Conservation (phyloP, 2,888 invertebrate species). For the Allacma fusca region DNA sequence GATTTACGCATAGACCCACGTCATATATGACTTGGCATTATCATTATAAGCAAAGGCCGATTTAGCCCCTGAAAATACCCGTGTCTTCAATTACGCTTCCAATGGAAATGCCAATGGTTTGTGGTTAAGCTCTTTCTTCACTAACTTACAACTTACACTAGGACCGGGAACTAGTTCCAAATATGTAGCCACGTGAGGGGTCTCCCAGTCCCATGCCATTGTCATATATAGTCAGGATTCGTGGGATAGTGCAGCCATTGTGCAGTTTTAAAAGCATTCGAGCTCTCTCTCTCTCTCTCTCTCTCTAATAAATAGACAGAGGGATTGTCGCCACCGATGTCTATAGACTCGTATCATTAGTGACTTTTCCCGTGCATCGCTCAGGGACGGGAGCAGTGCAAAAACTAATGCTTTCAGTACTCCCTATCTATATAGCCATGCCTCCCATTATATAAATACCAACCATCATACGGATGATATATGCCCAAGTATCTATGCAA, state of each 20-base stretch:
- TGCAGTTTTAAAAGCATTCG: not conserved
- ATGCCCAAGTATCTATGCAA: too few relatives aligned
- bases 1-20: not conserved
- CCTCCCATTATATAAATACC: too few relatives aligned
- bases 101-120: slow-evolving; percentile 16
- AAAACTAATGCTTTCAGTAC: too few relatives aligned
- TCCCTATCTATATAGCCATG: too few relatives aligned
- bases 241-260: not conserved
- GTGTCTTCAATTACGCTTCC: slow-evolving; percentile 16
- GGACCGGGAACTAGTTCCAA: too few relatives aligned
- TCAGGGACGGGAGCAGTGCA: too few relatives aligned
- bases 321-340: slow-evolving; percentile 12
- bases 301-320: not conserved
- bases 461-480: too few relatives aligned
- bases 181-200: too few relatives aligned
- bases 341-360: slow-evolving; percentile 4
- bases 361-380: not conserved
- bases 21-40: slow-evolving; percentile 4
- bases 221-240: too few relatives aligned
- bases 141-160: not conserved
- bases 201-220: not conserved
- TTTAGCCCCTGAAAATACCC: slow-evolving; percentile 16
- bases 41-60: slow-evolving; percentile 16
- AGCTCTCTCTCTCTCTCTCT: too few relatives aligned
- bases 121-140: slow-evolving; percentile 13